Percentiles rank a stretch among this genome's conserved stretches.
phyloP scores from a whole-genome alignment of 2,888 invertebrate species.

The Copidosoma aretas region DNA sequence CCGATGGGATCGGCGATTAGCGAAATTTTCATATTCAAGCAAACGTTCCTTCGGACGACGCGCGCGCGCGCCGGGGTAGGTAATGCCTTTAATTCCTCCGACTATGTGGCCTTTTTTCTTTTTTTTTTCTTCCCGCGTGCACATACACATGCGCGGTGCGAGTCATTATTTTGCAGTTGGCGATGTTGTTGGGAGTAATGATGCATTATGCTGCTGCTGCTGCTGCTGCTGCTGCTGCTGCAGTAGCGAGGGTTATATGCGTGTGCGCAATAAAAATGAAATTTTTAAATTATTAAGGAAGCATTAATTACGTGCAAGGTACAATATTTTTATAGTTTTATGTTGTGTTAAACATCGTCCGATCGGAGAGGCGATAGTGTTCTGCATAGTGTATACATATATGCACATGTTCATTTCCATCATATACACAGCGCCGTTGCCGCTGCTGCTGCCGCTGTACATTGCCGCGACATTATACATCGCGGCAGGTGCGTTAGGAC shows the following conservation, averaged over 20 bases:
- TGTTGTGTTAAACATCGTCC: not conserved
- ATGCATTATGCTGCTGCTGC: not conserved
- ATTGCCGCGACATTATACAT: not conserved
- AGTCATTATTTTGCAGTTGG: no score
- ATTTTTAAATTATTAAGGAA: not conserved
- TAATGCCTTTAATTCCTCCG: not conserved
- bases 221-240: no score
- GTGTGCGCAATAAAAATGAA: not conserved
- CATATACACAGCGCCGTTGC: no score
- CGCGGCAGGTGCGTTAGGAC: not conserved
- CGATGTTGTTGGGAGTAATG: not conserved
- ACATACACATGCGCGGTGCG: not conserved
- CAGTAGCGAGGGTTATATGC: no score
- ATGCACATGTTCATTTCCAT: no score
- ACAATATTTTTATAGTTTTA: not conserved
- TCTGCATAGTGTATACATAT: not conserved
- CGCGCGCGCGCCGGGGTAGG: not conserved
- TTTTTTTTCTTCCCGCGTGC: not conserved
- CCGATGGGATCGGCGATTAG: constrained; percentile 14
- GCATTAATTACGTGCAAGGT: not conserved
- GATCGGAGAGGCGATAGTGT: not conserved
- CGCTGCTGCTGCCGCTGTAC: no score
- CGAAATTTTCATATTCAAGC: constrained; percentile 7
- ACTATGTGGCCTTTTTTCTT: no score
- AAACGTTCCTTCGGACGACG: not conserved